Evolutionary conservation across 37 sponge, comb jelly and placozoan species (phyloP).

Genomic region (Agelas oroides): DNA sequence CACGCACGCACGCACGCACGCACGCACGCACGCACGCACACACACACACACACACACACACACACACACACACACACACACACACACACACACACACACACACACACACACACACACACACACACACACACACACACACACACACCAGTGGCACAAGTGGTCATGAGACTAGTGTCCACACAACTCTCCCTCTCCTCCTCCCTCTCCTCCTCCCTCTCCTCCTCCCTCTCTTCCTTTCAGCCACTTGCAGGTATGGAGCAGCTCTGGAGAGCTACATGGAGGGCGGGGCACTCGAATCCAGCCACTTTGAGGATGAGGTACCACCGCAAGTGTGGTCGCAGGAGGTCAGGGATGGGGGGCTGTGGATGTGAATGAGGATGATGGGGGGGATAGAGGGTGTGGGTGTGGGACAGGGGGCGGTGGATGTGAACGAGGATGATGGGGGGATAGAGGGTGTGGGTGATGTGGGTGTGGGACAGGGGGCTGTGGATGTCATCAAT

Average conservation of each 20-base stretch:
- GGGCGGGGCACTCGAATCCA: constrained; percentile 75
- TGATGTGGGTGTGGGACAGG: constrained; percentile 11
- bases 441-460: too few relatives aligned
- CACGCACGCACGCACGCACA: neutral
- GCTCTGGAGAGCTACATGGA: constrained; percentile 80
- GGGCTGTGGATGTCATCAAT: too few relatives aligned
- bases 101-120: neutral
- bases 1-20: neutral
- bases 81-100: neutral
- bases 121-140: neutral
- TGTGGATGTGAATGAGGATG: too few relatives aligned
- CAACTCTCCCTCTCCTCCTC: too few relatives aligned
- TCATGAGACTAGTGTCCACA: too few relatives aligned
- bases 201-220: too few relatives aligned
- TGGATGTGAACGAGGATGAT: too few relatives aligned
- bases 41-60: neutral
- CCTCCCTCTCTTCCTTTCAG: constrained; percentile 12
- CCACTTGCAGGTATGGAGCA: constrained; percentile 50
- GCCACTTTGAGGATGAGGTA: constrained; percentile 63
- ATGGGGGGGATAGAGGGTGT: too few relatives aligned
- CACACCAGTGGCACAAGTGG: too few relatives aligned
- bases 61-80: neutral
- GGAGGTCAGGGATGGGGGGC: constrained; percentile 1
- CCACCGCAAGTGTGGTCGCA: constrained; percentile 76
- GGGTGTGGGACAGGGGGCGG: neutral